Base-by-base conservation (phyloP, 2,797 vertebrate species). In the Urosaurus nigricauda region DNA sequence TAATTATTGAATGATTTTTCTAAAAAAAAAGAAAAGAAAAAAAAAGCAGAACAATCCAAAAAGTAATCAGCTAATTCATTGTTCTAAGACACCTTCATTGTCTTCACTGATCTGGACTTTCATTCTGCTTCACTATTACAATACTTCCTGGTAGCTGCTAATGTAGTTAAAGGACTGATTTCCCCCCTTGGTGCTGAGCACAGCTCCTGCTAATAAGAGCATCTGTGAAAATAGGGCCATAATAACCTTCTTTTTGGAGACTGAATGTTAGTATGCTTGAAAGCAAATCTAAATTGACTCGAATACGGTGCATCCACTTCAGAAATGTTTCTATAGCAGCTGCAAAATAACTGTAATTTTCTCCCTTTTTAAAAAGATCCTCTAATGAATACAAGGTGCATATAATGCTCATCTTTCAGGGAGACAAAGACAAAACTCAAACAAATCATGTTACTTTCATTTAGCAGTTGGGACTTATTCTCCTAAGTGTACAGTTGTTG, bases 381-480 rank as follows among this genome's bases (percentile, higher is more conserved):
- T 51, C 94, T 94, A 91, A 73, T 77, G 90, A 93, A 75, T 74
- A 88, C 53, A 89, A 58, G 88, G 29, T 82, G 56, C 32, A 92
- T 90, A 93, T 92, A 90, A 88, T 86, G 77, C 91, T 92, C 94
- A 68, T 86, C 58, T 92, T 94, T 95, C 94, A 86, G 93, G 94
- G 75, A 91, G 85, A 87, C 70, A 75, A 74, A 87, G 32, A 81
- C 70, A 58, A 81, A 29, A 91, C 91, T 68, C 79, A 89, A 89
- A 75, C 79, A 87, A 90, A 86, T 92, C 90, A 91, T 90, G 70
- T 56, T 82, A 89, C 91, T 83, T 97, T 97, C 97, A 97, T 98
- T 98, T 97, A 97, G 96, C 97, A 96, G 93, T 97, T 97, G 96
- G 96, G 95, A 96, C 96, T 96, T 96, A 97, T 97, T 97, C 84